These are phyloP conservation scores for Ditylenchus dipsaci DNA, from an alignment of 1,140 invertebrate genomes.

Conservation along the genomic window DNA sequence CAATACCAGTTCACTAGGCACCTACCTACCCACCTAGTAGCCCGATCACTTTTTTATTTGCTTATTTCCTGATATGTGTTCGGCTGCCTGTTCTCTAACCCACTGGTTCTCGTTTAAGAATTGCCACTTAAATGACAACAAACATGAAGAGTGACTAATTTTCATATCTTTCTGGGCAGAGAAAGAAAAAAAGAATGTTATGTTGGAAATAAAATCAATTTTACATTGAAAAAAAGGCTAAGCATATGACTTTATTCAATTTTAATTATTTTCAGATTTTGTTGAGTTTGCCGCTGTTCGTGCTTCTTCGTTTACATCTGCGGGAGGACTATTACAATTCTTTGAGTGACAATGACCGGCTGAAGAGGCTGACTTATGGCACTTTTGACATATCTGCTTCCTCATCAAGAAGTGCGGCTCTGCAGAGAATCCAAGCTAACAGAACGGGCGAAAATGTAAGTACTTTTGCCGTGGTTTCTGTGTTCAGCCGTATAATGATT, in stretches of 20 bases:
- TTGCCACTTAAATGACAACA: neutral
- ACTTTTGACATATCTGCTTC: conserved; percentile 41
- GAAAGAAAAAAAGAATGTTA: neutral
- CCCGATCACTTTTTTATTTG: no score
- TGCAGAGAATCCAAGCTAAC: neutral
- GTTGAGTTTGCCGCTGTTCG: conserved; percentile 51
- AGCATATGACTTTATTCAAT: neutral
- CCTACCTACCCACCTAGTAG: no score
- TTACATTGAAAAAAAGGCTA: neutral
- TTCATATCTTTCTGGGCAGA: neutral
- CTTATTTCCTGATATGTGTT: no score
- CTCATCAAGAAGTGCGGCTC: neutral
- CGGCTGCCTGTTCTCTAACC: neutral
- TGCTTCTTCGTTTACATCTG: conserved; percentile 51
- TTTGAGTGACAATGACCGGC: conserved; percentile 44
- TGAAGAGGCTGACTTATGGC: conserved; percentile 40
- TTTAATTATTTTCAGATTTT: conserved; percentile 35
- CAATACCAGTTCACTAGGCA: no score
- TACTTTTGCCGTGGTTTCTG: neutral
- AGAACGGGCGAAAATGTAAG: no score
- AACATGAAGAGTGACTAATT: neutral
- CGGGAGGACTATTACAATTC: conserved; percentile 55
- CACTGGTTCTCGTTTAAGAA: neutral
- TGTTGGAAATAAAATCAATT: neutral
- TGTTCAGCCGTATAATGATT: neutral